Evolutionary conservation across 2,113 vertebrate species (phyloP).

Genomic region (Ceuthmochares aereus): DNA sequence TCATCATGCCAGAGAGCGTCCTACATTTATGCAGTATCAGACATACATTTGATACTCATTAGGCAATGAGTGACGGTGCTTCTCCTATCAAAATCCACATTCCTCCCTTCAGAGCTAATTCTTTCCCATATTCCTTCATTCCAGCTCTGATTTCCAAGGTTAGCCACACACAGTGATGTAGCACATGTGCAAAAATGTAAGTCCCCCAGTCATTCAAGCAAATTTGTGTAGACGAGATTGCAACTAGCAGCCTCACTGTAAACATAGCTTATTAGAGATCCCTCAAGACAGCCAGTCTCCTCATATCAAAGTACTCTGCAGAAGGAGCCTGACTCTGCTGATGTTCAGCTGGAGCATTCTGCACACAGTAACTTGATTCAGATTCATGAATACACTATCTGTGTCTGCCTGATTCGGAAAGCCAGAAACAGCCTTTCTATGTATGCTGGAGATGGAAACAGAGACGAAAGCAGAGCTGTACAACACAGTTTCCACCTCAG

Average conservation of each 20-base stretch:
- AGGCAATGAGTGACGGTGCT: neutral
- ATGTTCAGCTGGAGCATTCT: neutral
- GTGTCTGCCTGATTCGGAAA: neutral
- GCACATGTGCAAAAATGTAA: neutral
- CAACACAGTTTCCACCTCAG: neutral
- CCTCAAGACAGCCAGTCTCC: neutral
- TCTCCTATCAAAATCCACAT: neutral
- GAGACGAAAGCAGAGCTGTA: neutral
- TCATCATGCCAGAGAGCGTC: neutral
- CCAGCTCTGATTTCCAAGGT: neutral
- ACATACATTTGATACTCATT: neutral
- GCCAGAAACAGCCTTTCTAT: neutral
- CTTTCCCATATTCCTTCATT: neutral
- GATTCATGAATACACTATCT: neutral
- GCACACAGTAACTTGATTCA: neutral
- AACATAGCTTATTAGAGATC: neutral
- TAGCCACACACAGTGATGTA: neutral
- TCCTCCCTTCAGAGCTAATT: neutral
- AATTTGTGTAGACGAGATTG: neutral
- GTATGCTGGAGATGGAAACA: neutral
- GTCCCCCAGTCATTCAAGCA: neutral
- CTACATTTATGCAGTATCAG: accelerated
- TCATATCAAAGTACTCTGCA: neutral
- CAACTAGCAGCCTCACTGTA: neutral
- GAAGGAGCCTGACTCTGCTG: neutral